These are phyloP conservation scores for Stigmatopora argus DNA, from an alignment of 2,113 vertebrate genomes.

Conservation along the genomic window DNA sequence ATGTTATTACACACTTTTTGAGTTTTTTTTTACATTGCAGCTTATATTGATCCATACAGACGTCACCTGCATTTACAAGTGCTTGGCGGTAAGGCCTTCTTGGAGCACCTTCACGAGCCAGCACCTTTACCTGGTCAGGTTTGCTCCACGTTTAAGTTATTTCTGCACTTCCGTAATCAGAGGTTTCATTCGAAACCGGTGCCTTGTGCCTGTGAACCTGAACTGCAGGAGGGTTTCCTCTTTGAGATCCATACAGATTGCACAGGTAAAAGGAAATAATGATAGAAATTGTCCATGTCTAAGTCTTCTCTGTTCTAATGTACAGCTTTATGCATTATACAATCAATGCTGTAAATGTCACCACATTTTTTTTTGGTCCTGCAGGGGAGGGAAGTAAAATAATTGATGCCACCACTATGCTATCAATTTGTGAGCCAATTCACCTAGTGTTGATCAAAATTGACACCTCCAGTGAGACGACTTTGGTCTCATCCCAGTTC, in stretches of 20 bases:
- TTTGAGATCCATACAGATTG: conserved; percentile 86
- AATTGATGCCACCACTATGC: conserved; percentile 85
- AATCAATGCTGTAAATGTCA: neutral
- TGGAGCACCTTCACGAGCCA: conserved; percentile 93
- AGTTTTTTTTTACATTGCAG: conserved; percentile 65
- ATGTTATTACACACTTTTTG: neutral
- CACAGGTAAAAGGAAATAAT: conserved; percentile 64
- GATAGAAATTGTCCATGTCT: neutral
- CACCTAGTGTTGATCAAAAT: conserved; percentile 92
- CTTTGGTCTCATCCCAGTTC: conserved; percentile 87
- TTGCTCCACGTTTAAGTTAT: conserved; percentile 87
- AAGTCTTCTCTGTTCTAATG: neutral
- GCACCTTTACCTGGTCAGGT: conserved; percentile 87
- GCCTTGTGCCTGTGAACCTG: conserved; percentile 92
- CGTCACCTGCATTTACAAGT: conserved; percentile 94
- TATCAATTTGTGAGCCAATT: conserved; percentile 90
- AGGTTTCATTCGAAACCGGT: conserved; percentile 92
- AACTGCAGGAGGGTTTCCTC: conserved; percentile 89
- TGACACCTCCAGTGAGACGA: conserved; percentile 82
- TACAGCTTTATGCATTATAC: neutral
- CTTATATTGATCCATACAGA: conserved; percentile 83
- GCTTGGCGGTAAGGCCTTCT: conserved; percentile 92
- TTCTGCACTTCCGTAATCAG: conserved; percentile 91
- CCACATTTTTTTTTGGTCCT: neutral
- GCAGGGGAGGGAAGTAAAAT: conserved; percentile 87